Evolutionary conservation across 2,888 invertebrate species (phyloP), one percentile per base, ranked within the genome.

Genomic region (Aphelenchoides bicaudatus): DNA sequence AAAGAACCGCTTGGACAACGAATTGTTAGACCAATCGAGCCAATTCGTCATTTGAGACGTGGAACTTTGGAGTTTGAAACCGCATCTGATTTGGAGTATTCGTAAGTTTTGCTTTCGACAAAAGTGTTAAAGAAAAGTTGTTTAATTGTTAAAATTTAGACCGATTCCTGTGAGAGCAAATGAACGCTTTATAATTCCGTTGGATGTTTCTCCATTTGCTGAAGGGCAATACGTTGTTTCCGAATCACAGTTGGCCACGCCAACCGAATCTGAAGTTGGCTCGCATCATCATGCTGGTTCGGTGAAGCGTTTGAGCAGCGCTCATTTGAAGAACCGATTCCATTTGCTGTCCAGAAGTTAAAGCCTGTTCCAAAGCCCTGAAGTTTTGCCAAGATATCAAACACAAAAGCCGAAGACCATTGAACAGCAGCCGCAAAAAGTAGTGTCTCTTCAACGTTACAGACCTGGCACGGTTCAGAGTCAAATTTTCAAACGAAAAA

Each of bases 61-160:
- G 43, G 25, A 19, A 43, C 43, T 19, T 21, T 43, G 10, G 43
- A 43, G 25, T 43, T 43, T 25, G 43, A 43, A 43, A 43, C 43
- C 10, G 43, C 43, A 6, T 43, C 43, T 25, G 23, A 43, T n/a
- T 43, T 19, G 10, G 43, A 43, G 23, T 25, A 25, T 10, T 43
- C 43, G 10, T n/a, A n/a, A n/a, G n/a, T n/a, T n/a, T n/a, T n/a
- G n/a, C n/a, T n/a, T n/a, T n/a, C n/a, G n/a, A n/a, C n/a, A n/a
- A n/a, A n/a, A n/a, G n/a, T n/a, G n/a, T n/a, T n/a, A n/a, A n/a
- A n/a, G n/a, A n/a, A n/a, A n/a, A n/a, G n/a, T n/a, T n/a, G n/a
- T n/a, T n/a, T n/a, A n/a, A n/a, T n/a, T n/a, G n/a, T n/a, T n/a
- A n/a, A n/a, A n/a, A n/a, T n/a, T n/a, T n/a, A n/a, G n/a, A n/a